phyloP scores from a whole-genome alignment of 2,888 invertebrate species.

The Eupithecia insigniata region DNA sequence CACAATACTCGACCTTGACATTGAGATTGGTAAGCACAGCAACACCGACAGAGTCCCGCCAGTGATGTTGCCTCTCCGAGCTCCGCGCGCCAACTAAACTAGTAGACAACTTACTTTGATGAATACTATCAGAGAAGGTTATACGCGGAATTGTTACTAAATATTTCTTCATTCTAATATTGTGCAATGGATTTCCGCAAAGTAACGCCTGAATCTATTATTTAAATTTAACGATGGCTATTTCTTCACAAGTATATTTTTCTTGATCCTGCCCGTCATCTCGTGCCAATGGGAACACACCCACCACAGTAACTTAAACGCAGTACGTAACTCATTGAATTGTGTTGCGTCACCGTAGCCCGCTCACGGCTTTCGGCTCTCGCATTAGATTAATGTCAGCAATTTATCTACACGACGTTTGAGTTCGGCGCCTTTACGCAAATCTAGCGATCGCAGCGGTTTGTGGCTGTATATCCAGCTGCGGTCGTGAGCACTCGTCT shows the following conservation, averaged over 20 bases:
- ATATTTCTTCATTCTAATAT: too few species aligned
- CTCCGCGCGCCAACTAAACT: too few species aligned
- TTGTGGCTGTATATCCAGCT: slow-evolving; percentile 32
- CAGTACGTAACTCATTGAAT: slow-evolving; percentile 37
- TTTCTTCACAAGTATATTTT: neutral
- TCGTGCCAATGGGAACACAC: neutral
- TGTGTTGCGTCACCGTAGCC: slow-evolving; percentile 29
- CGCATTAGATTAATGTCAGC: slow-evolving; percentile 41
- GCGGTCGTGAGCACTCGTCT: slow-evolving; percentile 28
- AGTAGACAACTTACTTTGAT: too few species aligned
- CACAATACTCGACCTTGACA: too few species aligned
- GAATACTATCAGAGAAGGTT: too few species aligned
- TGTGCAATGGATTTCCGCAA: too few species aligned
- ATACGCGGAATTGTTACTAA: too few species aligned
- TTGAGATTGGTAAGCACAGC: too few species aligned
- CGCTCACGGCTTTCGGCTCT: slow-evolving; percentile 33
- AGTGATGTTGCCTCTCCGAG: too few species aligned
- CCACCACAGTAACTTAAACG: slow-evolving; percentile 18
- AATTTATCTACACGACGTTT: slow-evolving; percentile 38
- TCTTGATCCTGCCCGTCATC: neutral
- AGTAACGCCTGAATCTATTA: too few species aligned
- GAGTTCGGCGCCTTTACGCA: slow-evolving; percentile 36
- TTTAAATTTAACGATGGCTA: too few species aligned
- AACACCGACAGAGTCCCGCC: too few species aligned
- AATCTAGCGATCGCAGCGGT: slow-evolving; percentile 32